phyloP scores from a whole-genome alignment of 1,140 invertebrate species.

The Hyphantria cunea region DNA sequence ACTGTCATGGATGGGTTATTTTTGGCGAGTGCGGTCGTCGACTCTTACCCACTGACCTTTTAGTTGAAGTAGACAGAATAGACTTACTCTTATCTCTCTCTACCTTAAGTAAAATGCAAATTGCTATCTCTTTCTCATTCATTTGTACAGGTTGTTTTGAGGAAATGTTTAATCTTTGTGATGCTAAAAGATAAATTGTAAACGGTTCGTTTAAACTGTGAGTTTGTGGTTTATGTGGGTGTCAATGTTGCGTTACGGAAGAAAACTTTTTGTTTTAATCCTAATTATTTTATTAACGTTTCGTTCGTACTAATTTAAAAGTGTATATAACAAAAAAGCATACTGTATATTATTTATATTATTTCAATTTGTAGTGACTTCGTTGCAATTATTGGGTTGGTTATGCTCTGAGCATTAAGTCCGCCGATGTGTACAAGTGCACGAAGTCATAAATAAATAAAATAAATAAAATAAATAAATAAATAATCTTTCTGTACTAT shows the following conservation, averaged over 20 bases:
- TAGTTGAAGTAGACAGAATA: slow-evolving; percentile 9
- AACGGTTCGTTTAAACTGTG: too few species aligned
- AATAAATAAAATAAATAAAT: too few species aligned
- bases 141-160: slow-evolving; percentile 24
- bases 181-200: not conserved
- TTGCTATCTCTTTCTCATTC: slow-evolving; percentile 31
- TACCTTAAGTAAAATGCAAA: slow-evolving; percentile 7
- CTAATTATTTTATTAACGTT: not conserved
- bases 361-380: too few species aligned
- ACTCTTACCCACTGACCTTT: slow-evolving; percentile 47
- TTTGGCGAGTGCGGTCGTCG: slow-evolving; percentile 45
- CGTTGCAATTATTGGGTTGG: too few species aligned
- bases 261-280: not conserved
- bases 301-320: too few species aligned
- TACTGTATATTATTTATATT: too few species aligned
- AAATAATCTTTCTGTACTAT: too few species aligned
- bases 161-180: not conserved
- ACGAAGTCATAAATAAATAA: too few species aligned
- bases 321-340: too few species aligned
- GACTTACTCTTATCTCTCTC: slow-evolving; percentile 24
- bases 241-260: not conserved
- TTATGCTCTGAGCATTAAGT: too few species aligned
- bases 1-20: slow-evolving; percentile 34
- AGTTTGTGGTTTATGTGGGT: too few species aligned
- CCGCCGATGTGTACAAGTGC: too few species aligned